Base-by-base conservation (phyloP, 2,113 vertebrate species). In the Brachypodius melanocephalos region DNA sequence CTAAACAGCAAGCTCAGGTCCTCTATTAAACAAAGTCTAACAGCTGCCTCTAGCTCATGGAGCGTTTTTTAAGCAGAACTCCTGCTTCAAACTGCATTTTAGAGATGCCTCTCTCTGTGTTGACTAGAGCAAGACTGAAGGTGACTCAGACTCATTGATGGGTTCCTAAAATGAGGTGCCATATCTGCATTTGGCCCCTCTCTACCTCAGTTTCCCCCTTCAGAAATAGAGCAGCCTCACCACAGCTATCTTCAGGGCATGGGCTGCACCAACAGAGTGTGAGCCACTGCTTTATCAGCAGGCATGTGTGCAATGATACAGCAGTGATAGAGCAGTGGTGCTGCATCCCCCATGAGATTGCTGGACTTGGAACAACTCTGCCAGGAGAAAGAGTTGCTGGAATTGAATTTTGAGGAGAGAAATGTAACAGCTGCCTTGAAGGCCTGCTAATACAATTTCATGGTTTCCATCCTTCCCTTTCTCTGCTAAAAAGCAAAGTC, bases 141-240 rank as follows among this genome's bases (percentile, higher is more conserved):
- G 32, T 21, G 29, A 69, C 36, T 65, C 36, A 59, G n/a, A 40
- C 14, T 38, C 1, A 0, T 16, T 0, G 0, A 28, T 20, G 61
- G 43, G 22, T 36, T 55, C 25, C 62, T 82, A 67, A 90, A 78
- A 72, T 4, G 20, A 90, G 34, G 18, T 3, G 1, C 29, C 12
- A 1, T 5, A 48, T 32, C 26, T 49, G 20, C 4, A 16, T 20
- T 51, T 52, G 8, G 34, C 48, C 59, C n/a, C 32, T 34, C 42
- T 67, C 36, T 62, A 17, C 22, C 34, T 81, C 76, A 42, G 43
- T 59, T 66, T 86, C 24, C 8, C 29, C 29, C 20, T 91, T 79
- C 52, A 74, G 51, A 85, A 63, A 55, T 1, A 24, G 13, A 85
- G 28, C 66, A 58, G 32, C 54, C 38, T 49, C 38, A 36, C 11